Evolutionary conservation across 2,888 invertebrate genomes (phyloP).

Genomic region (Congeria kusceri): DNA sequence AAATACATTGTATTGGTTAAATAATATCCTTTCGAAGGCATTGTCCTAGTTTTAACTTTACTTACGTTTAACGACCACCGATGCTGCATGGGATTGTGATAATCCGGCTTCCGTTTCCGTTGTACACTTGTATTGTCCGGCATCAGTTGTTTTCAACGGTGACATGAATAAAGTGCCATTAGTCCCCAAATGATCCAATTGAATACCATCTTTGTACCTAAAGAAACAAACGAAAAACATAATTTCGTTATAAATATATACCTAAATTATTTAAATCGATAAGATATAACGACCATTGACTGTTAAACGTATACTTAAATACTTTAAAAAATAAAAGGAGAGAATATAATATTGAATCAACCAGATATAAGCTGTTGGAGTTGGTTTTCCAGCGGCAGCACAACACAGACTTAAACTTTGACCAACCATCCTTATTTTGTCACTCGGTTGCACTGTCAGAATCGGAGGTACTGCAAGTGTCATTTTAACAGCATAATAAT

Average conservation of each 20-base stretch:
- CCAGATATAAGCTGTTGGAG: conserved; percentile 15
- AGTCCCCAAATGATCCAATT: conserved; percentile 15
- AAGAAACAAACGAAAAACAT: neutral
- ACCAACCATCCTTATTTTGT: conserved; percentile 26
- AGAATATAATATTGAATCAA: too few relatives aligned
- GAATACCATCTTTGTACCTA: conserved; percentile 36
- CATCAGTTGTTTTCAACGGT: neutral
- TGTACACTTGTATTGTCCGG: conserved; percentile 22
- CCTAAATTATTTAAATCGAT: too few relatives aligned
- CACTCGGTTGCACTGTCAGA: conserved; percentile 19
- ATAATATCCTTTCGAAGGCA: too few relatives aligned
- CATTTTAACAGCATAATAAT: neutral
- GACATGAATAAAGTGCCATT: conserved; percentile 15
- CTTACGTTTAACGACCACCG: conserved; percentile 13
- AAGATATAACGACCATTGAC: too few relatives aligned
- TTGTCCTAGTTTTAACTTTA: neutral
- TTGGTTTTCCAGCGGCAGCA: conserved; percentile 23
- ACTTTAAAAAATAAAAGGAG: too few relatives aligned
- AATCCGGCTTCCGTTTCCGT: conserved; percentile 33
- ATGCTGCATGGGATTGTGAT: conserved; percentile 8
- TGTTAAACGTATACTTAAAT: too few relatives aligned
- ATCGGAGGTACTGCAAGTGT: conserved; percentile 17
- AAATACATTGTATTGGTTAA: too few relatives aligned
- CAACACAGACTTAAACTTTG: conserved; percentile 29
- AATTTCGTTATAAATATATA: too few relatives aligned